phyloP scores from a whole-genome alignment of 2,797 vertebrate genomes.

The Phataginus tetradactyla region DNA sequence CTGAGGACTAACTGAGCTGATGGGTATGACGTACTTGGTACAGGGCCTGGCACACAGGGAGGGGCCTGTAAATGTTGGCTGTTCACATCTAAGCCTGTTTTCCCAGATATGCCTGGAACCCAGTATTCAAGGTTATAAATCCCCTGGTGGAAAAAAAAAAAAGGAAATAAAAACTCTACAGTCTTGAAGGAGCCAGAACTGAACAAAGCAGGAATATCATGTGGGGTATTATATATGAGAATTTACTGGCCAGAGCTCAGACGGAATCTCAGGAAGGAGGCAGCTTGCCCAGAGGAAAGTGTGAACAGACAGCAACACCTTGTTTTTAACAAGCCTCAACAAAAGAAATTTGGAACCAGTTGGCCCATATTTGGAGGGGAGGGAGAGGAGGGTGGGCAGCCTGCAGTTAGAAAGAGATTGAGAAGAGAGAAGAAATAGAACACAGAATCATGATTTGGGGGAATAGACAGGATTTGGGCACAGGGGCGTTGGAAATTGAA shows the following conservation, averaged over 20 bases:
- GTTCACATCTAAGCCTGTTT: background rate
- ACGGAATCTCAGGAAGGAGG: background rate
- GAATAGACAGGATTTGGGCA: background rate
- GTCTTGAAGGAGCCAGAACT: background rate
- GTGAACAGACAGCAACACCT: background rate
- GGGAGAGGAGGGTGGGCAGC: background rate
- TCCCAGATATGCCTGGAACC: background rate
- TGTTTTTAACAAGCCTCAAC: background rate
- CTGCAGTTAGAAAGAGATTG: background rate
- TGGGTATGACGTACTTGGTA: background rate
- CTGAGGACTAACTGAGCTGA: background rate
- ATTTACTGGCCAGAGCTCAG: background rate
- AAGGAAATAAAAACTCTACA: background rate
- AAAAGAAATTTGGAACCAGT: background rate
- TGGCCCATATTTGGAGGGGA: background rate
- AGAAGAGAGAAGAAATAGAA: background rate
- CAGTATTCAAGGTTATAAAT: background rate
- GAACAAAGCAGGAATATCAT: background rate
- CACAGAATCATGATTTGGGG: background rate
- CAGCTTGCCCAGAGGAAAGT: slow-evolving; percentile 15
- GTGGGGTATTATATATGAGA: background rate
- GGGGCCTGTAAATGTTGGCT: background rate
- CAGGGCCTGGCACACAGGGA: background rate
- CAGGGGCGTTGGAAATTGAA: accelerated
- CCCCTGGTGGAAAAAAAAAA: background rate